Evolutionary conservation across 2,113 vertebrate genomes (phyloP).

Genomic region (Chlorodrepanis virens): DNA sequence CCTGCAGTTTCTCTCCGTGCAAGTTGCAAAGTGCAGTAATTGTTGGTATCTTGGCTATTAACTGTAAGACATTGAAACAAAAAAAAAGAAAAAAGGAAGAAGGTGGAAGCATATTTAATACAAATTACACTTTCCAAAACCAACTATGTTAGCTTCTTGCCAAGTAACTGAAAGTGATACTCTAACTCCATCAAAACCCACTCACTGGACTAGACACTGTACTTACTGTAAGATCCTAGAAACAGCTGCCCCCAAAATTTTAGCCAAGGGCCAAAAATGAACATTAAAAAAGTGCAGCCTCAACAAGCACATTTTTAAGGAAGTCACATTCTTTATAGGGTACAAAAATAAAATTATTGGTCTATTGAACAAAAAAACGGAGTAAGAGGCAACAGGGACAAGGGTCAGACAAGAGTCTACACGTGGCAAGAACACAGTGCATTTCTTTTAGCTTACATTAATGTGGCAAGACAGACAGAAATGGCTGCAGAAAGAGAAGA

Average conservation of each 20-base stretch:
- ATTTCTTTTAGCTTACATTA: not conserved
- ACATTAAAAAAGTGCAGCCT: not conserved
- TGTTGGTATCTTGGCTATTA: constrained; percentile 97
- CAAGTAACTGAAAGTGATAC: not conserved
- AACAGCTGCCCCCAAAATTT: not conserved
- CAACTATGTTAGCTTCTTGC: not conserved
- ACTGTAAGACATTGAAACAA: constrained; percentile 72
- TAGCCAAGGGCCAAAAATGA: not conserved
- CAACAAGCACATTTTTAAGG: not conserved
- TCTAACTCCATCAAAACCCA: not conserved
- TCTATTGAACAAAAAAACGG: not conserved
- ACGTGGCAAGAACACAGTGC: not conserved
- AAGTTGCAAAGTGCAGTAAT: constrained; percentile 97
- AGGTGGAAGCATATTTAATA: not conserved
- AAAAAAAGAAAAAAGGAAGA: constrained; percentile 12
- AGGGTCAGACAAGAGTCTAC: not conserved
- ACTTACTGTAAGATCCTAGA: not conserved
- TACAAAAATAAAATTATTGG: not conserved
- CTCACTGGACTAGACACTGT: not conserved
- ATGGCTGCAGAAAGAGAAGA: not conserved
- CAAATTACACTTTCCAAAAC: not conserved
- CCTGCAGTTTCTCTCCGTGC: constrained; percentile 97
- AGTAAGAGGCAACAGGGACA: not conserved
- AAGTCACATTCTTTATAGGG: not conserved
- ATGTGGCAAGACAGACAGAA: not conserved